These are phyloP conservation scores for Caenorhabditis auriculariae DNA, from an alignment of 2,888 invertebrate genomes.

Conservation along the genomic window DNA sequence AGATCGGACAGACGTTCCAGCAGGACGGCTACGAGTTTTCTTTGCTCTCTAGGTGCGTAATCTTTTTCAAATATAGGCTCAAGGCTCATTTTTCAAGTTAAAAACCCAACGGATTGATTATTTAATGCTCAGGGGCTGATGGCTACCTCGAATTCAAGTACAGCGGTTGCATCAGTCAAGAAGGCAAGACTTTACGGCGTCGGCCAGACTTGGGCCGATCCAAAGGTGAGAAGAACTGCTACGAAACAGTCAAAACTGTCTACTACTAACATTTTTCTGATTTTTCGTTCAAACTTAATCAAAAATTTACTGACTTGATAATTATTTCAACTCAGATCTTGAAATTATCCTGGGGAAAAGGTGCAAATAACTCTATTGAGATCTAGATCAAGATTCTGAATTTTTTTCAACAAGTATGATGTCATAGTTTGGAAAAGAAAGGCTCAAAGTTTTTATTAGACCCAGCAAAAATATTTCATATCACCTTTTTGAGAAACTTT, in stretches of 20 bases:
- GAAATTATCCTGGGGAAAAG: too few species aligned
- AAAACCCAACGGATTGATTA: neutral
- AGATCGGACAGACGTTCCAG: constrained; percentile 40
- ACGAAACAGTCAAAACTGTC: neutral
- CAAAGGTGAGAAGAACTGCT: constrained; percentile 26
- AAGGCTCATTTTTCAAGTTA: neutral
- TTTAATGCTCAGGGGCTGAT: constrained; percentile 27
- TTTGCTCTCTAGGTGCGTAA: too few species aligned
- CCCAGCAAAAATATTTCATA: too few species aligned
- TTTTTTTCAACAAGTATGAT: too few species aligned
- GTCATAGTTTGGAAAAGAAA: too few species aligned
- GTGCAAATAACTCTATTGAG: too few species aligned
- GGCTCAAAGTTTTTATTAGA: too few species aligned
- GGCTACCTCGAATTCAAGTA: constrained; percentile 49
- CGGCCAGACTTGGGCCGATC: constrained; percentile 53
- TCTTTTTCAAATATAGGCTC: constrained; percentile 2
- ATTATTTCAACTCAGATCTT: too few species aligned
- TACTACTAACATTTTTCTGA: neutral
- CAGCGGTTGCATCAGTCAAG: constrained; percentile 41
- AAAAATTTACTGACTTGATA: too few species aligned
- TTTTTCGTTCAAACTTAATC: too few species aligned
- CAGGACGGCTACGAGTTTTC: constrained; percentile 43
- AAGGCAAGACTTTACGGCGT: constrained; percentile 29
- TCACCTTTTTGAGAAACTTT: too few species aligned
- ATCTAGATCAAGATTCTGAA: too few species aligned